Conservation (phyloP, 2,888 invertebrate species). For the Lochmaea capreae region DNA sequence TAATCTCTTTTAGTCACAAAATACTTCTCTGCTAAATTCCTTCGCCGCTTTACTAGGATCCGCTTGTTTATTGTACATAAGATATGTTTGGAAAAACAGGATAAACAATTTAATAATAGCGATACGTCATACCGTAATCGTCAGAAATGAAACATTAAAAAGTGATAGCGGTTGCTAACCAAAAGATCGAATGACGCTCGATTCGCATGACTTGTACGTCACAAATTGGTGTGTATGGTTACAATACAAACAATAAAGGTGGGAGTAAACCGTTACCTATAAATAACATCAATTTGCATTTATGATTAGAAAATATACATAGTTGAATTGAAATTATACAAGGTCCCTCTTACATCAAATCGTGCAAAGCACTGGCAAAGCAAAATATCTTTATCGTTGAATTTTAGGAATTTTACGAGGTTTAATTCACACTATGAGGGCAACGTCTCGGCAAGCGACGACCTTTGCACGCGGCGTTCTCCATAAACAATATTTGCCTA, state of each 20-base stretch:
- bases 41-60: no score
- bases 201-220: constrained; percentile 24
- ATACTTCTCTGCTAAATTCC: no score
- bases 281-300: not conserved
- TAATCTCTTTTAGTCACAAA: no score
- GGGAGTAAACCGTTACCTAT: not conserved
- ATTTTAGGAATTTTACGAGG: no score
- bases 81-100: not conserved
- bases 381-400: no score
- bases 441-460: no score
- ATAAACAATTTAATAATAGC: constrained; percentile 7
- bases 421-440: no score
- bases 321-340: no score
- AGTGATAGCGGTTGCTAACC: constrained; percentile 26
- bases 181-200: constrained; percentile 20
- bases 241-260: constrained; percentile 16
- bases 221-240: constrained; percentile 12
- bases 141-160: constrained; percentile 1
- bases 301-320: not conserved
- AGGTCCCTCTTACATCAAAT: no score
- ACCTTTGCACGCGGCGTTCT: no score
- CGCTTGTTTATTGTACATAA: not conserved
- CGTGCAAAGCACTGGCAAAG: no score
- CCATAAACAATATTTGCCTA: no score
- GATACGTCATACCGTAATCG: constrained; percentile 17